Base-by-base conservation (phyloP, 2,113 vertebrate genomes). In the Sigmodon hispidus region DNA sequence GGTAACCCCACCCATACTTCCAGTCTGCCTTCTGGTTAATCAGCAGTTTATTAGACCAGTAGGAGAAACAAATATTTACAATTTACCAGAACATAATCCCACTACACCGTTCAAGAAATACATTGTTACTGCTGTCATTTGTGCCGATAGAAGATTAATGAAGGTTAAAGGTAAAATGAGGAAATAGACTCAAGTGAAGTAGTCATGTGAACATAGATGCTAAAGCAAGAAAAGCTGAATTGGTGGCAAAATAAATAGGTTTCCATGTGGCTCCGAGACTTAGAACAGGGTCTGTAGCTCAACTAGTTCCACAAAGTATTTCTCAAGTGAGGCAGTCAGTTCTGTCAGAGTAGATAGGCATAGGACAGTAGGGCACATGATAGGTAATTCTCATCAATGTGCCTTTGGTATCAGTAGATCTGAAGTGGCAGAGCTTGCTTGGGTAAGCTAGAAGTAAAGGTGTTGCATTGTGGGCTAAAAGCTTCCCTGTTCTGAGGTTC, bases 261-360 rank as follows among this genome's bases (percentile, higher is more conserved):
- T 72, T 95, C 75, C 29, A 65, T 87, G 65, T 69, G 81, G 73
- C 7, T 81, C 85, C 63, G 57, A 57, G 95, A 97, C 96, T 95
- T 98, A 98, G 94, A 89, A 87, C 81, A 90, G 65, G 34, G 96
- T 59, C 77, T 63, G 63, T 86, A 72, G 67, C 61, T n/a, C 45
- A 88, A 67, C 29, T 79, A 88, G 81, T 92, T 94, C 94, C 95
- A 75, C 34, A 88, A 90, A 94, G 40, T 52, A 93, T 17, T 43
- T 91, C 63, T 93, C 92, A 92, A 93, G 93, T 69, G 92, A 96
- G 94, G 80, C 70, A 83, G 87, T 22, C 61, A 76, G 59, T 84
- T 87, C 22, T 63, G 21, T 11, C 92, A 40, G 7, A 48, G 57
- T 93, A 87, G 83, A 55, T 63, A 80, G n/a, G n/a, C 91, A 57